Conservation (phyloP, 2,888 invertebrate species). For the Pyrrhosoma nymphula region DNA sequence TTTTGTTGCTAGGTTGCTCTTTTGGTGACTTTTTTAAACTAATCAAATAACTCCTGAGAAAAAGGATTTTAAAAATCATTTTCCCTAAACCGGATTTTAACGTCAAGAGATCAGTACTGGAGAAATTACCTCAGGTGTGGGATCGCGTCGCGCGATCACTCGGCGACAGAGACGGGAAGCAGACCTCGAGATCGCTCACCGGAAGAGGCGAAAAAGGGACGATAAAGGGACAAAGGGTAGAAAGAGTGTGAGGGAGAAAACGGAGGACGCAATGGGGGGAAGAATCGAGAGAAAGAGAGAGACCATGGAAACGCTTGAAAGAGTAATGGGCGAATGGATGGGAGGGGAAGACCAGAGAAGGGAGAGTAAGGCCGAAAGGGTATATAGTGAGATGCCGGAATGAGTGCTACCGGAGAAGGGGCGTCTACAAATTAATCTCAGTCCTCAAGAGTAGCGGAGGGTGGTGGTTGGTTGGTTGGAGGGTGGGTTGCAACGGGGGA, state of each 20-base stretch:
- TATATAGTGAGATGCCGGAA: constrained; percentile 19
- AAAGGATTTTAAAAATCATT: not conserved
- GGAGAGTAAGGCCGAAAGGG: not conserved
- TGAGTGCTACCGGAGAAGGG: not conserved
- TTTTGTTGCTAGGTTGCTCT: too few relatives aligned
- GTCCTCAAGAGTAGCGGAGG: constrained; percentile 6
- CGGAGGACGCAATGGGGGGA: not conserved
- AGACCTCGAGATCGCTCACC: not conserved
- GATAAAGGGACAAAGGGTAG: not conserved
- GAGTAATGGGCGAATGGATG: not conserved
- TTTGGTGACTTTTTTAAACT: too few relatives aligned
- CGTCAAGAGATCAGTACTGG: not conserved
- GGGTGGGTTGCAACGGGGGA: not conserved
- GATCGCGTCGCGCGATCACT: not conserved
- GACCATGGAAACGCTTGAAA: constrained; percentile 1
- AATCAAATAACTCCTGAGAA: too few relatives aligned
- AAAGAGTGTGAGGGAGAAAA: not conserved
- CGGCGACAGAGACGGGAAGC: not conserved
- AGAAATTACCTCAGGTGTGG: not conserved
- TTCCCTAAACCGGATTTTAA: not conserved
- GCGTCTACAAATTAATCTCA: constrained; percentile 24
- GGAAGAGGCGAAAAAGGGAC: not conserved
- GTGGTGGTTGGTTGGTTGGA: not conserved
- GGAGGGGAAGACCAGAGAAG: not conserved
- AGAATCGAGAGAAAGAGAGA: not conserved